phyloP scores from a whole-genome alignment of 2,113 vertebrate genomes.

The Morphnarchus princeps region DNA sequence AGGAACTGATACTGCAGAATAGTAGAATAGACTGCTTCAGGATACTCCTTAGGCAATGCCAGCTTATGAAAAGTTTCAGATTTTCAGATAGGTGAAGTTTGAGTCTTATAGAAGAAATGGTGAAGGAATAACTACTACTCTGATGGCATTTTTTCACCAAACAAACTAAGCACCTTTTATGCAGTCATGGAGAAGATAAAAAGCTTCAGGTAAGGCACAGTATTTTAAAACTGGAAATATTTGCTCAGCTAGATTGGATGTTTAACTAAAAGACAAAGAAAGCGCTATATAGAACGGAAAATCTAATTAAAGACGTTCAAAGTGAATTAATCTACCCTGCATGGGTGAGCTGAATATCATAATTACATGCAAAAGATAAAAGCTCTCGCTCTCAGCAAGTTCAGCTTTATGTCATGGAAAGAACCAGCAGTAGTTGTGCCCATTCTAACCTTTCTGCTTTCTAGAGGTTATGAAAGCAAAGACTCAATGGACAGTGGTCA shows the following conservation, averaged over 20 bases:
- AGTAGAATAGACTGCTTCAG: neutral
- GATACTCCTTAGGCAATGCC: neutral
- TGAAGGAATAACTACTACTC: neutral
- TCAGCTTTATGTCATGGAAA: neutral
- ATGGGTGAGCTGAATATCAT: neutral
- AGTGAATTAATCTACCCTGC: neutral
- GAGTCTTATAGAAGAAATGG: neutral
- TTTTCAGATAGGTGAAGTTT: neutral
- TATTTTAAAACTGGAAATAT: neutral
- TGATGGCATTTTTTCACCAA: neutral
- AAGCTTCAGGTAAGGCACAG: neutral
- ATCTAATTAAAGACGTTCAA: neutral
- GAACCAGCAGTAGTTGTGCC: neutral
- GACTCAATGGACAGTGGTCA: neutral
- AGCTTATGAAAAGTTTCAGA: neutral
- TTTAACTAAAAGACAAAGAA: conserved; percentile 12
- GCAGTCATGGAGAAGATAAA: neutral
- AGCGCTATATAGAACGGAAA: neutral
- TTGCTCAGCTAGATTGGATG: neutral
- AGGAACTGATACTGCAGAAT: neutral
- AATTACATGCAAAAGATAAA: neutral
- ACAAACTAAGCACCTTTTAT: neutral
- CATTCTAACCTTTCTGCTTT: neutral
- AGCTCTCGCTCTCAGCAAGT: neutral
- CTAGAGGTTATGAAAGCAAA: neutral